phyloP scores from a whole-genome alignment of 2,888 invertebrate genomes.

The Euproctis similis region DNA sequence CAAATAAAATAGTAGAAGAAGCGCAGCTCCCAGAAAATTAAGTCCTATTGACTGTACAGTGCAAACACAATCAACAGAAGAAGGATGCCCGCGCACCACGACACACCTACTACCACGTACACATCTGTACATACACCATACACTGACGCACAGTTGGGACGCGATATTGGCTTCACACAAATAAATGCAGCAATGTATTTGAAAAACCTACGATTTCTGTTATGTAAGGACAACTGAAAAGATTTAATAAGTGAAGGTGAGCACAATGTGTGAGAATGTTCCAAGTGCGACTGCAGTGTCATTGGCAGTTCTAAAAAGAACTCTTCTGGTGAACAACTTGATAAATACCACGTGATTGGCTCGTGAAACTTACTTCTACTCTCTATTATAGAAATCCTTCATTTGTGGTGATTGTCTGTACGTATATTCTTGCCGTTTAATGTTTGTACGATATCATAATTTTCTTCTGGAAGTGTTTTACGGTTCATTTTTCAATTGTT shows the following conservation, averaged over 20 bases:
- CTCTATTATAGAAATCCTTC: too few relatives aligned
- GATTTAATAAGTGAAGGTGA: slow-evolving; percentile 38
- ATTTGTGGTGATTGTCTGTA: too few relatives aligned
- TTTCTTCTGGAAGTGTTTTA: too few relatives aligned
- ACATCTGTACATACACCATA: not conserved
- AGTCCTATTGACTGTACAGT: slow-evolving; percentile 45
- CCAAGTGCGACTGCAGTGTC: slow-evolving; percentile 36
- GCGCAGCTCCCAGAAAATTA: slow-evolving; percentile 43
- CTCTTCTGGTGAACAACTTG: slow-evolving; percentile 18
- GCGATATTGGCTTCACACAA: not conserved
- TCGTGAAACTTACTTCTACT: too few relatives aligned
- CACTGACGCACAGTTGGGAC: slow-evolving; percentile 5
- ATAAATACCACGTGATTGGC: slow-evolving; percentile 28
- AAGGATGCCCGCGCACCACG: slow-evolving; percentile 28
- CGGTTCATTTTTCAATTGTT: too few relatives aligned
- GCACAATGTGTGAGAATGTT: slow-evolving; percentile 38
- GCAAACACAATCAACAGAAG: slow-evolving; percentile 45
- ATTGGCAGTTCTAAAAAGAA: slow-evolving; percentile 27
- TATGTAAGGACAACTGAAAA: slow-evolving; percentile 5
- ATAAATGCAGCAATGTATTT: slow-evolving; percentile 8
- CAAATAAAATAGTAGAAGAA: slow-evolving; percentile 34
- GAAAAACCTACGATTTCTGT: slow-evolving; percentile 1
- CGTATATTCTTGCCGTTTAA: too few relatives aligned
- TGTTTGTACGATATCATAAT: too few relatives aligned
- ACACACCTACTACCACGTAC: not conserved